These are phyloP conservation scores for Lasaia peninsularis DNA, from an alignment of 1,140 invertebrate species.

Conservation along the genomic window DNA sequence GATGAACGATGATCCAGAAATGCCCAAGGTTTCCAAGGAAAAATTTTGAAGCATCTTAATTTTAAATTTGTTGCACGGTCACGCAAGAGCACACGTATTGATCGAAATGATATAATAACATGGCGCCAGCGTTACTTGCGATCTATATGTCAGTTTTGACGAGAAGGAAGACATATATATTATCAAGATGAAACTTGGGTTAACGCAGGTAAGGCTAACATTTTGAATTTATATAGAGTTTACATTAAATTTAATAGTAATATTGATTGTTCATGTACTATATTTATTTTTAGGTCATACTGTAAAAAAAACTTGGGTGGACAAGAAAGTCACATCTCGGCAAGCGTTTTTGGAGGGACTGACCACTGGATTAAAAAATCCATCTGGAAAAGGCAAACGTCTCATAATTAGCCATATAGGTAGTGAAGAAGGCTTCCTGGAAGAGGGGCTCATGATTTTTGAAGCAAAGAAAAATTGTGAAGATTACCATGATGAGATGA, in stretches of 20 bases:
- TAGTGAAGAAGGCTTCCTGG: conserved; percentile 37
- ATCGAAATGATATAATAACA: conserved; percentile 4
- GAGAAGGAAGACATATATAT: background rate
- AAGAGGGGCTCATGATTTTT: conserved; percentile 35
- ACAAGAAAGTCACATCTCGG: conserved; percentile 11
- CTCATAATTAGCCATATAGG: conserved; percentile 43
- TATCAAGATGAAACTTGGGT: background rate
- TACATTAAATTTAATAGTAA: conserved; percentile 1
- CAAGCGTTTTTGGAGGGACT: conserved; percentile 26
- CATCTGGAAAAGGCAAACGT: conserved; percentile 39
- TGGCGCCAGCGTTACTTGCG: background rate
- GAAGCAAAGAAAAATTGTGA: conserved; percentile 32
- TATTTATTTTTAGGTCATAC: conserved; percentile 7
- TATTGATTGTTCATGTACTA: background rate
- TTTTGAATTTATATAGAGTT: background rate
- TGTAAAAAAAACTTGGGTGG: conserved; percentile 10
- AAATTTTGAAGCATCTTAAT: conserved; percentile 2
- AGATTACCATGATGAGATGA: conserved; percentile 32
- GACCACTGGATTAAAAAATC: conserved; percentile 42
- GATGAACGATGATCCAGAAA: no score
- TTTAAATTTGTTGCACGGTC: conserved; percentile 1
- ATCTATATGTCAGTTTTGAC: background rate
- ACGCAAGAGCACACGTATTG: background rate
- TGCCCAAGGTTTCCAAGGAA: background rate
- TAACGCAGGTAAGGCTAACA: background rate